These are phyloP conservation scores for Galeopterus variegatus DNA, from an alignment of 2,113 vertebrate genomes.

Conservation along the genomic window DNA sequence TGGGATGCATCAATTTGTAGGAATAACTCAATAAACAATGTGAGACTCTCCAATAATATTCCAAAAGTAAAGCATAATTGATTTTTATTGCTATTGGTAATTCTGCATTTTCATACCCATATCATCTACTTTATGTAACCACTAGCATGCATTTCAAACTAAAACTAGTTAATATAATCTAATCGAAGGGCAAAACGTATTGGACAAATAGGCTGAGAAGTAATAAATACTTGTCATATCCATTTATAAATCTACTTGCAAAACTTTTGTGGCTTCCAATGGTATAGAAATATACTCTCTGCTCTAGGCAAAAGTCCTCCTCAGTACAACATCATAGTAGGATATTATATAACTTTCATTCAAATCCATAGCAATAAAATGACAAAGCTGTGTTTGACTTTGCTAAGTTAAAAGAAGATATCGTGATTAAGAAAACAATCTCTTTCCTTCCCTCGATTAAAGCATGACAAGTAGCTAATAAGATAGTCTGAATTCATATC, in stretches of 20 bases:
- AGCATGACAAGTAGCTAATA: slow-evolving; percentile 56
- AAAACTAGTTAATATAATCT: background rate
- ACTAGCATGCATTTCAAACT: background rate
- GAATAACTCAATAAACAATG: background rate
- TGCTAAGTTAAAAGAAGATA: slow-evolving; percentile 41
- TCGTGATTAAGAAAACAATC: slow-evolving; percentile 54
- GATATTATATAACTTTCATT: background rate
- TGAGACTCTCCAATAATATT: background rate
- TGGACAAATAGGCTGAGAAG: background rate
- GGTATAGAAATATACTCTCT: background rate
- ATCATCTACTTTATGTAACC: slow-evolving; percentile 24
- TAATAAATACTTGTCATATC: background rate
- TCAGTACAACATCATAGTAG: background rate
- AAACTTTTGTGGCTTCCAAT: background rate
- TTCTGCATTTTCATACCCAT: background rate
- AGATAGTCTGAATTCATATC: slow-evolving; percentile 66
- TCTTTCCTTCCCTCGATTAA: slow-evolving; percentile 57
- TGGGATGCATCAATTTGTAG: background rate
- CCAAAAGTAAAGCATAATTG: background rate
- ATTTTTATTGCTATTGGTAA: slow-evolving; percentile 14
- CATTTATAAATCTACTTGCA: background rate
- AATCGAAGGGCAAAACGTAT: background rate
- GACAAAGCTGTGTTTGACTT: slow-evolving; percentile 24
- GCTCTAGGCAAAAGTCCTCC: background rate
- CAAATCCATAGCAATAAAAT: background rate